Percentiles rank a stretch among this genome's conserved stretches.
phyloP scores from a whole-genome alignment of 2,113 vertebrate genomes.

The Corythaixoides concolor region DNA sequence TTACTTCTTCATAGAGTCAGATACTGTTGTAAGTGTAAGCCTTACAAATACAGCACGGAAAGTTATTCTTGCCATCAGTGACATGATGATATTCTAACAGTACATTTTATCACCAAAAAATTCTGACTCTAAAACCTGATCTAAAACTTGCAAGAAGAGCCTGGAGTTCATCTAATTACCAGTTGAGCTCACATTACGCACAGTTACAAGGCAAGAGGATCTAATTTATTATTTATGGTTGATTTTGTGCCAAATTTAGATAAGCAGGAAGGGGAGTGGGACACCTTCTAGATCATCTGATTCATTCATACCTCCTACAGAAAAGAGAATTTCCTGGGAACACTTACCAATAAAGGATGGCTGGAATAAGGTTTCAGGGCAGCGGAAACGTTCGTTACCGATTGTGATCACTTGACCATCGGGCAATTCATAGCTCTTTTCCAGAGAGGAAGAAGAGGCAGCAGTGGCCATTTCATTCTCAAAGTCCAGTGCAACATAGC shows the following conservation, averaged over 20 bases:
- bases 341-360: constrained; percentile 95
- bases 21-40: background rate
- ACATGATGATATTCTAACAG: background rate
- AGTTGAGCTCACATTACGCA: background rate
- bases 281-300: background rate
- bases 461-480: constrained; percentile 97
- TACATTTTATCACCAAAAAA: background rate
- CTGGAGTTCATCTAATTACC: background rate
- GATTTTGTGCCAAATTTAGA: background rate
- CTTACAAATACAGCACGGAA: background rate
- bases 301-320: background rate
- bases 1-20: background rate
- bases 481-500: constrained; percentile 94
- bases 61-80: background rate
- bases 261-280: background rate
- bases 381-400: constrained; percentile 94
- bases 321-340: background rate
- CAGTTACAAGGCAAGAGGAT: background rate
- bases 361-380: constrained; percentile 95
- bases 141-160: background rate
- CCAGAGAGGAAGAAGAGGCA: constrained; percentile 92
- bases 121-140: background rate
- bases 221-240: background rate
- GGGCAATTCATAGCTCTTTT: constrained; percentile 95
- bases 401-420: constrained; percentile 97